Evolutionary conservation across 2,797 vertebrate species (phyloP).

Genomic region (Crotalus adamanteus): DNA sequence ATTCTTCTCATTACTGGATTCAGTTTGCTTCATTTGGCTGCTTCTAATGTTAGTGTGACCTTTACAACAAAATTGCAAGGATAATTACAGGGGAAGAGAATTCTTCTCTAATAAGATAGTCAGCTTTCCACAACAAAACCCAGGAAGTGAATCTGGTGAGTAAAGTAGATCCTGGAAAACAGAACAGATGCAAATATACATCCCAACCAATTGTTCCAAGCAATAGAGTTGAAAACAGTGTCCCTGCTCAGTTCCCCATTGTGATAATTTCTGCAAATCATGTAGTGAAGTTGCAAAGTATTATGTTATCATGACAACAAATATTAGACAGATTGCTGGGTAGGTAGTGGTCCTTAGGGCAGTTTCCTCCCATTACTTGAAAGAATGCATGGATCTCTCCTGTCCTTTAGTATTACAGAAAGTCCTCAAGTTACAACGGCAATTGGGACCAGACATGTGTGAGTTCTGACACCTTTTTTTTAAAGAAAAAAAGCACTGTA

Average conservation of each 20-base stretch:
- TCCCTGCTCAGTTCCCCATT: background rate
- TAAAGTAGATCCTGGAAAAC: background rate
- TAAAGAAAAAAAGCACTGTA: too few relatives aligned
- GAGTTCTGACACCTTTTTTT: too few relatives aligned
- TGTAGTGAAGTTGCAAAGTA: background rate
- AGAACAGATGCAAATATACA: background rate
- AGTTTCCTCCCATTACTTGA: background rate
- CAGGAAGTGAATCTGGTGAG: background rate
- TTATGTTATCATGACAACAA: background rate
- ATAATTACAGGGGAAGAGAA: background rate
- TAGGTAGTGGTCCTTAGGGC: background rate
- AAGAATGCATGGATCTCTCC: background rate
- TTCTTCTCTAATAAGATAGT: background rate
- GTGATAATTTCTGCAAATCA: background rate
- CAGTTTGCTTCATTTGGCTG: background rate
- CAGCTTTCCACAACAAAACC: background rate
- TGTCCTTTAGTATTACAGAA: background rate
- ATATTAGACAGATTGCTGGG: background rate
- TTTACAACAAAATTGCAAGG: background rate
- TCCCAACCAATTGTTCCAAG: background rate
- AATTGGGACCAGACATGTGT: background rate
- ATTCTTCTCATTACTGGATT: background rate
- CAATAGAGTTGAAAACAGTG: background rate
- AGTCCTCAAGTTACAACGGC: background rate
- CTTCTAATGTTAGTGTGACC: background rate